These are phyloP conservation scores for Glaucomys volans DNA, from an alignment of 2,113 vertebrate genomes.

Conservation along the genomic window DNA sequence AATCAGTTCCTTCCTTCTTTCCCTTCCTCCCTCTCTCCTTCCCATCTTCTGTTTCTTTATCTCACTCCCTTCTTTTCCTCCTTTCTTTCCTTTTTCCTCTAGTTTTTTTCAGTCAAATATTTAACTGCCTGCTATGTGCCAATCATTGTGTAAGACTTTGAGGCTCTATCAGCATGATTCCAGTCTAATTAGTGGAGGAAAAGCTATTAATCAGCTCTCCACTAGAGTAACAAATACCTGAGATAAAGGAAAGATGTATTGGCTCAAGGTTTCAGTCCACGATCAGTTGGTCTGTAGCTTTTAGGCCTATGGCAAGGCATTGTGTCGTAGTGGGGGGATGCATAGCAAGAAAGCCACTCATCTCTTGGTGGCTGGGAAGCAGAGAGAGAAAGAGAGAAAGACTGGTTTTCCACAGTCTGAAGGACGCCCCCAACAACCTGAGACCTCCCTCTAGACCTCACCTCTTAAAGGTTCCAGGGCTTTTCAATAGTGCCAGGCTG, in stretches of 20 bases:
- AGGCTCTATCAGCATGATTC: neutral
- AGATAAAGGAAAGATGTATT: neutral
- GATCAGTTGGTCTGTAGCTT: neutral
- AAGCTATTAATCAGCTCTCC: neutral
- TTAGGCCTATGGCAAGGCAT: neutral
- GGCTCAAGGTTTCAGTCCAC: neutral
- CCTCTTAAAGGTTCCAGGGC: neutral
- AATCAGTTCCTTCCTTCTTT: rapidly evolving
- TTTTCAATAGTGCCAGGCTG: neutral
- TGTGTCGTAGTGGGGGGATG: neutral
- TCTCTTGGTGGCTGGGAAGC: neutral
- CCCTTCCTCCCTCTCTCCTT: neutral
- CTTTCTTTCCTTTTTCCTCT: neutral
- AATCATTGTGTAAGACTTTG: neutral
- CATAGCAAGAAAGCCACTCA: neutral
- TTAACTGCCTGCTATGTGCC: neutral
- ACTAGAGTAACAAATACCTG: neutral
- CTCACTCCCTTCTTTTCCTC: no score
- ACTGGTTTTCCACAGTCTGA: neutral
- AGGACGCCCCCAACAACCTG: no score
- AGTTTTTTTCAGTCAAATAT: neutral
- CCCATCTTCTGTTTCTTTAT: neutral
- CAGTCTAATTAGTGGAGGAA: neutral
- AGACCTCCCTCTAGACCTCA: neutral
- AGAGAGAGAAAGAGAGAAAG: neutral